Percentiles rank a stretch among this genome's conserved stretches.
Evolutionary conservation across 2,113 vertebrate species (phyloP).

Genomic region (Danionella cerebrum): DNA sequence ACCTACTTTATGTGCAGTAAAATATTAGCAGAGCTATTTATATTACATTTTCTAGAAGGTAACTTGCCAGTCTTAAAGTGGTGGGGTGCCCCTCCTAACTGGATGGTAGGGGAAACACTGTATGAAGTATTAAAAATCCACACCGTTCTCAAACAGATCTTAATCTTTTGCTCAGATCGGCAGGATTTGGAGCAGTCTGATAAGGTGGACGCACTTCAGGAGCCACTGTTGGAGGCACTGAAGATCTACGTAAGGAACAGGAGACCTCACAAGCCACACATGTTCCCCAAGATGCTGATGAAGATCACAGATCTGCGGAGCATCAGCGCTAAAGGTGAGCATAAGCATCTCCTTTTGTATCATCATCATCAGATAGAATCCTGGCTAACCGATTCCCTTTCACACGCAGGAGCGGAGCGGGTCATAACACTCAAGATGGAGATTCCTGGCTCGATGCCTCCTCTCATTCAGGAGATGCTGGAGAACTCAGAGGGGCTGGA

Average conservation of each 20-base stretch:
- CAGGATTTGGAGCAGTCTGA: slow-evolving; percentile 64
- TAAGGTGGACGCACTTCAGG: slow-evolving; percentile 65
- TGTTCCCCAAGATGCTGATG: slow-evolving; percentile 72
- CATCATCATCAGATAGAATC: background rate
- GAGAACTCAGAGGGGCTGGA: slow-evolving; percentile 67
- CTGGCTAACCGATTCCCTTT: slow-evolving; percentile 2
- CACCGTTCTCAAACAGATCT: too few relatives aligned
- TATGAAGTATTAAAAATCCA: too few relatives aligned
- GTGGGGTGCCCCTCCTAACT: too few relatives aligned
- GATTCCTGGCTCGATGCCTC: slow-evolving; percentile 66
- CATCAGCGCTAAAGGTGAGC: slow-evolving; percentile 64
- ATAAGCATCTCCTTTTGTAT: background rate
- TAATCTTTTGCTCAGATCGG: slow-evolving; percentile 46
- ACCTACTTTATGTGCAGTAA: too few relatives aligned
- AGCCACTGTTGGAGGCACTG: slow-evolving; percentile 61
- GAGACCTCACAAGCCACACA: slow-evolving; percentile 64
- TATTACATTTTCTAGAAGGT: too few relatives aligned
- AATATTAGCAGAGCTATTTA: too few relatives aligned
- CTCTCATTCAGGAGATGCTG: slow-evolving; percentile 69
- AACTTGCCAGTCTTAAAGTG: too few relatives aligned
- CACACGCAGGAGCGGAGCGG: slow-evolving; percentile 58
- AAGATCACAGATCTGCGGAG: slow-evolving; percentile 68
- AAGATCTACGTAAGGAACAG: slow-evolving; percentile 67
- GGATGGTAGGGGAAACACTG: too few relatives aligned
- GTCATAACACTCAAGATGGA: slow-evolving; percentile 69